Evolutionary conservation across 2,888 invertebrate genomes (phyloP).

Genomic region (Synergus itoensis): DNA sequence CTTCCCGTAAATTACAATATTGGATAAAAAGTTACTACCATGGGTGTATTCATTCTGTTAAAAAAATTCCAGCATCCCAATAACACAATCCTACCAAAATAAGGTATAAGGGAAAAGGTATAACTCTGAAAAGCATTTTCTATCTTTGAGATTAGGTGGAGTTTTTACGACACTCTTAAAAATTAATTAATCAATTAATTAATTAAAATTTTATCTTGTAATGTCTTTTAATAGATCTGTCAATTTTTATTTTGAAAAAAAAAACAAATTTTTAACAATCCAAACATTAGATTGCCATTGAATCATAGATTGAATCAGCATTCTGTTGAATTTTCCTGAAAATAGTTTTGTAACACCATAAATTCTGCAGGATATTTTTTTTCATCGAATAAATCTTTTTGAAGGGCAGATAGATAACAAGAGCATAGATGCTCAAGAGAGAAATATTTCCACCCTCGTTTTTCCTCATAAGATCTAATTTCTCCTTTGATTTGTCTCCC

Average conservation of each 20-base stretch:
- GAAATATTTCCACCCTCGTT: not conserved
- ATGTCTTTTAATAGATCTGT: no score
- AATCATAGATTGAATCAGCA: no score
- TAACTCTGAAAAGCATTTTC: no score
- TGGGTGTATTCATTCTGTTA: not conserved
- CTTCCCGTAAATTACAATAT: conserved; percentile 17
- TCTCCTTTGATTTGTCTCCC: not conserved
- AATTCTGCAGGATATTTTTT: not conserved
- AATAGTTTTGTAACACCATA: not conserved
- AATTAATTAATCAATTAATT: no score
- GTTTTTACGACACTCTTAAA: no score
- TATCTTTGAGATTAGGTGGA: no score
- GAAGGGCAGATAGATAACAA: not conserved
- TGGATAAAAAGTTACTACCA: not conserved
- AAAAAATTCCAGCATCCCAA: not conserved
- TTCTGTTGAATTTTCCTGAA: not conserved
- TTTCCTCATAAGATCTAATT: not conserved
- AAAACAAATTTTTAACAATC: not conserved
- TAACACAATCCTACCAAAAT: not conserved
- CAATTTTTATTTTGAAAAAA: no score
- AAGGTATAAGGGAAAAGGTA: not conserved
- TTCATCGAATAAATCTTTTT: not conserved
- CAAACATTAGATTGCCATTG: no score
- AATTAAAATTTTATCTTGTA: no score
- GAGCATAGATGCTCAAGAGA: not conserved